phyloP scores from a whole-genome alignment of 2,888 invertebrate species.

The Bombylius discolor region DNA sequence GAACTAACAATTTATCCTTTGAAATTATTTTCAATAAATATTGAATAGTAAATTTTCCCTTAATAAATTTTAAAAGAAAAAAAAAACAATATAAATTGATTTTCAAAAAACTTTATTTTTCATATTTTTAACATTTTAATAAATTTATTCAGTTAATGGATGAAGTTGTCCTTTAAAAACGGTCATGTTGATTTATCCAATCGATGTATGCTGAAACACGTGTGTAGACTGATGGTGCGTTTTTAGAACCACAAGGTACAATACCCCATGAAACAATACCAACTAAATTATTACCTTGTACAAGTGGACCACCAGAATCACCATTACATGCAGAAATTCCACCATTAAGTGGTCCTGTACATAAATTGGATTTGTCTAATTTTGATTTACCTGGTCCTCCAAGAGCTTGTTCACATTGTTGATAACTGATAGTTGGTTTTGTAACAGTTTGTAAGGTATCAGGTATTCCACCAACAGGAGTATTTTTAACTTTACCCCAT shows the following conservation, averaged over 20 bases:
- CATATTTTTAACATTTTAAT: too few species aligned
- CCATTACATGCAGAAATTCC: constrained; percentile 37
- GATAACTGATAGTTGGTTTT: constrained; percentile 23
- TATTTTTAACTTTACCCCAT: constrained; percentile 34
- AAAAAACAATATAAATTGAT: too few species aligned
- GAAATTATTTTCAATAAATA: too few species aligned
- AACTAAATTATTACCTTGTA: constrained; percentile 27
- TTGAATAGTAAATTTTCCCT: too few species aligned
- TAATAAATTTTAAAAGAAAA: too few species aligned
- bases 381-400: constrained; percentile 9
- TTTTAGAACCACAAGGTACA: constrained; percentile 34
- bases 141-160: too few species aligned
- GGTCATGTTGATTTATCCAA: constrained; percentile 24
- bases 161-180: too few species aligned
- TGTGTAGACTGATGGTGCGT: constrained; percentile 37
- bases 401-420: constrained; percentile 16
- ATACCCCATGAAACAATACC: constrained; percentile 42
- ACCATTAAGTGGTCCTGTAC: constrained; percentile 35
- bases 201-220: constrained; percentile 33
- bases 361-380: constrained; percentile 32
- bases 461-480: constrained; percentile 15
- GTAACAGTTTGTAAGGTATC: constrained; percentile 25
- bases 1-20: too few species aligned
- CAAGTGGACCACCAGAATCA: constrained; percentile 32
- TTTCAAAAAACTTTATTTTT: too few species aligned